phyloP scores from a whole-genome alignment of 2,113 vertebrate species.

The Micronycteris hirsuta region DNA sequence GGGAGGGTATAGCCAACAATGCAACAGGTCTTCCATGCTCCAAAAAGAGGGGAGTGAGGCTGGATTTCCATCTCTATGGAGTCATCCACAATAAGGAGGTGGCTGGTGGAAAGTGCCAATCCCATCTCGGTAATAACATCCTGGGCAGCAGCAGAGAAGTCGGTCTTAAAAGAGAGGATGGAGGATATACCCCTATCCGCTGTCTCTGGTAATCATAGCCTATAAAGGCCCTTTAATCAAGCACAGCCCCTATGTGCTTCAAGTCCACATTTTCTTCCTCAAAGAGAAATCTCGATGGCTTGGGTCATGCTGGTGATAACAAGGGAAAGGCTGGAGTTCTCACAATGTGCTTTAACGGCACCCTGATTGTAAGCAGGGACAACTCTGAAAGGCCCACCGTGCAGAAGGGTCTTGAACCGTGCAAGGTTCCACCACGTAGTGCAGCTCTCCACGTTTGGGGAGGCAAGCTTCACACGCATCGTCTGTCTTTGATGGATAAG shows the following conservation, averaged over 20 bases:
- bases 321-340: background rate
- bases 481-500: constrained; percentile 91
- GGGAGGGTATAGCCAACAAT: background rate
- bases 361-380: constrained; percentile 90
- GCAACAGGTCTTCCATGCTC: background rate
- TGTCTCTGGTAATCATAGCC: background rate
- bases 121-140: background rate
- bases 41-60: background rate
- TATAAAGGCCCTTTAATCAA: background rate
- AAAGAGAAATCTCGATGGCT: background rate
- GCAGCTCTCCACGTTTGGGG: constrained; percentile 94
- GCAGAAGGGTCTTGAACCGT: constrained; percentile 89
- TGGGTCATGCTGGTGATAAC: background rate
- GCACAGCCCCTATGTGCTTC: background rate
- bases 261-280: background rate
- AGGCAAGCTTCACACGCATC: constrained; percentile 91
- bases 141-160: background rate
- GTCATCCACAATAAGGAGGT: background rate
- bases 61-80: background rate
- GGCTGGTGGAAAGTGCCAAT: background rate
- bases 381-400: constrained; percentile 94
- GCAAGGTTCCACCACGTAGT: constrained; percentile 94
- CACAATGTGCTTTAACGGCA: background rate
- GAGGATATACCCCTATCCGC: background rate
- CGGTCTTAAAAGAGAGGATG: background rate